phyloP scores from a whole-genome alignment of 2,797 vertebrate species.

The Antennarius maculatus region DNA sequence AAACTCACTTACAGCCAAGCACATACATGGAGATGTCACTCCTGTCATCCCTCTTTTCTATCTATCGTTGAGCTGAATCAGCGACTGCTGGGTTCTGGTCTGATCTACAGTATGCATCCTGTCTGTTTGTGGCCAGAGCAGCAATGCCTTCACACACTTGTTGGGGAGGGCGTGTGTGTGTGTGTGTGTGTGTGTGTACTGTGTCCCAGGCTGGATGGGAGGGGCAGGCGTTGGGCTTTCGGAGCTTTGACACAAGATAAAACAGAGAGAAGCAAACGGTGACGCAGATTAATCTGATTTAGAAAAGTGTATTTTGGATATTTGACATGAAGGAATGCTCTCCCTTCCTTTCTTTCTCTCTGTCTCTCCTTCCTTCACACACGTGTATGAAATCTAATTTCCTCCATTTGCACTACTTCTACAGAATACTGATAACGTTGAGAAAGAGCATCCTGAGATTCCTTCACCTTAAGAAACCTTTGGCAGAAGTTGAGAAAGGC shows the following conservation, averaged over 20 bases:
- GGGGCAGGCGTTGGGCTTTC: constrained; percentile 33
- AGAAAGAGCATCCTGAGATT: constrained; percentile 16
- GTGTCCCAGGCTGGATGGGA: constrained; percentile 53
- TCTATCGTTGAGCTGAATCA: constrained; percentile 61
- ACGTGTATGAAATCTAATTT: constrained; percentile 43
- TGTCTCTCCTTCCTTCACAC: not conserved
- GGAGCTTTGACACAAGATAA: constrained; percentile 39
- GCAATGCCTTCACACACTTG: constrained; percentile 40
- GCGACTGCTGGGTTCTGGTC: constrained; percentile 40
- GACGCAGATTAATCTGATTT: constrained; percentile 55
- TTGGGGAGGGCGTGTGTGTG: constrained; percentile 33
- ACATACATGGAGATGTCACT: constrained; percentile 41
- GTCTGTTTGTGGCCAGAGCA: constrained; percentile 44
- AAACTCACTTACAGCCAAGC: not conserved
- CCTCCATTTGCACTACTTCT: constrained; percentile 22
- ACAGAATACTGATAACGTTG: constrained; percentile 31
- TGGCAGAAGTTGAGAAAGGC: constrained; percentile 6
- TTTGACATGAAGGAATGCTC: constrained; percentile 27
- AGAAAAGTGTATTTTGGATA: constrained; percentile 30
- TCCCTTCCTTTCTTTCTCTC: not conserved
- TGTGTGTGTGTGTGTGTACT: constrained; percentile 26
- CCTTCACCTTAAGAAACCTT: constrained; percentile 47
- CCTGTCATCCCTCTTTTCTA: constrained; percentile 27
- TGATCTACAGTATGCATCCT: constrained; percentile 25
- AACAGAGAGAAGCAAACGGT: constrained; percentile 26